Evolutionary conservation across 2,888 invertebrate genomes (phyloP).

Genomic region (Heteromurus nitidus): DNA sequence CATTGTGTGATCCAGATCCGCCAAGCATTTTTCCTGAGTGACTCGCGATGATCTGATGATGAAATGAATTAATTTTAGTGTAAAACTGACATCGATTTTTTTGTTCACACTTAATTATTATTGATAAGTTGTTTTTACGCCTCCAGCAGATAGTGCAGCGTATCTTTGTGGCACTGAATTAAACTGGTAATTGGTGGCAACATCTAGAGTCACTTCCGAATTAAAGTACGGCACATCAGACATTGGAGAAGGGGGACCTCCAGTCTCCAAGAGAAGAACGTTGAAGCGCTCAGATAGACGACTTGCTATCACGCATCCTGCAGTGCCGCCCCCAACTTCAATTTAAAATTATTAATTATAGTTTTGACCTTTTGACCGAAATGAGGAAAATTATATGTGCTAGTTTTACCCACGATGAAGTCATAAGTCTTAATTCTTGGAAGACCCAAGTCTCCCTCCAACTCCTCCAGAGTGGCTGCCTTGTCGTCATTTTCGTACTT

Average conservation of each 20-base stretch:
- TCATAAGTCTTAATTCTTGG: conserved; percentile 34
- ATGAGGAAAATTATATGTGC: not conserved
- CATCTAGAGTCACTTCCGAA: not conserved
- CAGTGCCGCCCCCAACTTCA: conserved; percentile 38
- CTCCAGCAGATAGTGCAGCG: conserved; percentile 16
- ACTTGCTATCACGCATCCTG: conserved; percentile 31
- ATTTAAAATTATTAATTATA: not conserved
- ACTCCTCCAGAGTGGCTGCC: not conserved
- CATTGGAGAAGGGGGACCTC: conserved; percentile 29
- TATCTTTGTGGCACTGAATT: conserved; percentile 10
- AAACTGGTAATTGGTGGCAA: conserved; percentile 37
- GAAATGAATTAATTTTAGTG: too few relatives aligned
- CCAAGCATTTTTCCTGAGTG: conserved; percentile 68
- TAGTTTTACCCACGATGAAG: conserved; percentile 46
- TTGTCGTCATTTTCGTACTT: conserved; percentile 32
- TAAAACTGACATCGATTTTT: too few relatives aligned
- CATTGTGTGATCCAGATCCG: conserved; percentile 60
- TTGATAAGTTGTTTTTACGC: too few relatives aligned
- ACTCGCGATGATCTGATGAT: too few relatives aligned
- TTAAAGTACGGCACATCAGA: conserved; percentile 25
- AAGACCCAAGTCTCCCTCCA: conserved; percentile 13
- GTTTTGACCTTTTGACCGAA: not conserved
- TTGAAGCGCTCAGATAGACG: conserved; percentile 26
- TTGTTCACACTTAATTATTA: too few relatives aligned
- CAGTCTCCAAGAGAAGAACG: conserved; percentile 33